Evolutionary conservation across 2,888 invertebrate species (phyloP).

Genomic region (Polydrusus cervinus): DNA sequence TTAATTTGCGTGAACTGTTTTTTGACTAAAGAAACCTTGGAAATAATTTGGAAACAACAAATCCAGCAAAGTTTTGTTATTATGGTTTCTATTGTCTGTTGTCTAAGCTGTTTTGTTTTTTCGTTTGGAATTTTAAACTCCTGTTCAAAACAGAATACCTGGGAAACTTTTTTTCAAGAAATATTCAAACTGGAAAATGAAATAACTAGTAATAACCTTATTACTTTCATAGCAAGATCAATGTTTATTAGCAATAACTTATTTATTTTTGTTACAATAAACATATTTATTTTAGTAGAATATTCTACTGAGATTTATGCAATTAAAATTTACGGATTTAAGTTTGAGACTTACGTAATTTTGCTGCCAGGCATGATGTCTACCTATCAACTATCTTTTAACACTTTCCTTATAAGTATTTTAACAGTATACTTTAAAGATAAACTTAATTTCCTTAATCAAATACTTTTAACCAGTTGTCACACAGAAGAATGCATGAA

Average conservation of each 20-base stretch:
- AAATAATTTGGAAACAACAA: neutral
- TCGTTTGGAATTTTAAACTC: neutral
- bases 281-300: neutral
- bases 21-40: neutral
- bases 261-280: neutral
- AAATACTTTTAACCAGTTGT: neutral
- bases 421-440: neutral
- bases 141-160: neutral
- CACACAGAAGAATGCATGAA: neutral
- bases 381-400: neutral
- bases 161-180: slow-evolving; percentile 2
- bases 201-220: too few species aligned
- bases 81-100: neutral
- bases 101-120: neutral
- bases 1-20: neutral
- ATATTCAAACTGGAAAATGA: neutral
- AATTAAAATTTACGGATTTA: neutral
- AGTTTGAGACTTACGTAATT: neutral
- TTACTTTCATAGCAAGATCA: neutral
- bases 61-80: neutral
- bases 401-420: neutral
- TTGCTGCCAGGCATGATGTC: neutral
- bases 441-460: neutral
- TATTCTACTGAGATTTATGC: neutral
- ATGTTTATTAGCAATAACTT: neutral